Base-by-base conservation (phyloP, 2,888 invertebrate genomes). In the Oeneis ivallda region DNA sequence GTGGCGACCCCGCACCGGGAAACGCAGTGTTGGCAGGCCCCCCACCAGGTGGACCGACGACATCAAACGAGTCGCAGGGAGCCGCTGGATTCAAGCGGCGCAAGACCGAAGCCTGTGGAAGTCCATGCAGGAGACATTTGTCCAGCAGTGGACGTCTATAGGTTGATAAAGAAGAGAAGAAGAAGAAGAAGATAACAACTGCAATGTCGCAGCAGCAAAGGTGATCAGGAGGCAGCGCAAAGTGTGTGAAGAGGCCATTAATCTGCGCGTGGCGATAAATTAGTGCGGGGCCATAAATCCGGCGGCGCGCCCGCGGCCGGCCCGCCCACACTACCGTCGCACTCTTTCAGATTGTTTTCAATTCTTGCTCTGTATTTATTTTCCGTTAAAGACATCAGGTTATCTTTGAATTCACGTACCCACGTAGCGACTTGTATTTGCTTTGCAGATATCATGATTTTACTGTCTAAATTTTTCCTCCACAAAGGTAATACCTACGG, bases 221-320 rank as follows among this genome's bases (percentile, higher is more conserved):
- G 66, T 63, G 59, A 52, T 15, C 50, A 53, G 53, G 34, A 57
- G 53, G 43, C 58, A 63, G 58, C 59, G n/a, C 11, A 37, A 58
- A 59, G 58, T 60, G 52, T 39, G 77, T 77, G 76, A 82, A 85
- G 83, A 82, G 81, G 84, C 62, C 83, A 83, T 85, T 82, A 85
- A 84, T 85, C 82, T 73, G 71, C 76, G 73, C 75, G 74, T 17
- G 73, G 76, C 82, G 73, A 86, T 88, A 87, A 87, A 87, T 87
- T 83, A 84, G 79, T 77, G 82, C 68, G 60, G 49, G 74, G 82
- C 83, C 76, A 85, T 88, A 88, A 87, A 89, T 87, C 81, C 76
- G 54, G 77, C 78, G 80, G 58, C 15, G 32, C 19, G 72, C 76
- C 79, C 79, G 80, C 74, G 75, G 75, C 77, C 78, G 69, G 78